These are phyloP conservation scores for Uria lomvia DNA, from an alignment of 2,113 vertebrate genomes.

Conservation along the genomic window DNA sequence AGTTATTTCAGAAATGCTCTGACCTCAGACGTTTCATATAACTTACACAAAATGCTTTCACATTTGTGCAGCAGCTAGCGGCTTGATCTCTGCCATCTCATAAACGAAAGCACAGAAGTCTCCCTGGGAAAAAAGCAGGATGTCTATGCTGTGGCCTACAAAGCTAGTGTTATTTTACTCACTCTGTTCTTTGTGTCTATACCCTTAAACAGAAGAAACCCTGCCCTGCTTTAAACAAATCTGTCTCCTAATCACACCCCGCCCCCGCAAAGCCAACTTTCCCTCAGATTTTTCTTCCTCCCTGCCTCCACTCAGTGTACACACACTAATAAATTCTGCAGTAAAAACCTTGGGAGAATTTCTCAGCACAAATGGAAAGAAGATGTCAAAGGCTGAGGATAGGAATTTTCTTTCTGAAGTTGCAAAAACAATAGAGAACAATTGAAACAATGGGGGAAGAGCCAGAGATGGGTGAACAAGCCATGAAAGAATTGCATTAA, in stretches of 20 bases:
- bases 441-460: neutral
- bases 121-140: conserved; percentile 34
- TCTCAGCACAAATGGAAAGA: conserved; percentile 48
- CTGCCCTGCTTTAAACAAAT: conserved; percentile 57
- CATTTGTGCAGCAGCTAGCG: conserved; percentile 4
- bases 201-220: conserved; percentile 36
- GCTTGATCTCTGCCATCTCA: conserved; percentile 53
- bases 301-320: neutral
- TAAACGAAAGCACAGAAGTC: conserved; percentile 25
- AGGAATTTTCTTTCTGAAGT: conserved; percentile 31
- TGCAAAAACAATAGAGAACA: neutral
- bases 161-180: conserved; percentile 48
- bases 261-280: neutral
- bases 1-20: conserved; percentile 59
- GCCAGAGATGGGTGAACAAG: neutral
- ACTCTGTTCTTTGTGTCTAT: conserved; percentile 31
- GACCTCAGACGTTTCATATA: conserved; percentile 31
- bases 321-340: conserved; percentile 18
- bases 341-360: conserved; percentile 26
- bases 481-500: neutral
- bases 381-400: conserved; percentile 30
- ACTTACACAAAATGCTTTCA: conserved; percentile 49
- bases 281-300: neutral
- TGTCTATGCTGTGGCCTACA: neutral
- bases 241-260: conserved; percentile 10